Percentiles rank a stretch among this genome's conserved stretches.
These are phyloP conservation scores for Halcyon malimbica DNA, from an alignment of 2,113 vertebrate species.

Conservation along the genomic window DNA sequence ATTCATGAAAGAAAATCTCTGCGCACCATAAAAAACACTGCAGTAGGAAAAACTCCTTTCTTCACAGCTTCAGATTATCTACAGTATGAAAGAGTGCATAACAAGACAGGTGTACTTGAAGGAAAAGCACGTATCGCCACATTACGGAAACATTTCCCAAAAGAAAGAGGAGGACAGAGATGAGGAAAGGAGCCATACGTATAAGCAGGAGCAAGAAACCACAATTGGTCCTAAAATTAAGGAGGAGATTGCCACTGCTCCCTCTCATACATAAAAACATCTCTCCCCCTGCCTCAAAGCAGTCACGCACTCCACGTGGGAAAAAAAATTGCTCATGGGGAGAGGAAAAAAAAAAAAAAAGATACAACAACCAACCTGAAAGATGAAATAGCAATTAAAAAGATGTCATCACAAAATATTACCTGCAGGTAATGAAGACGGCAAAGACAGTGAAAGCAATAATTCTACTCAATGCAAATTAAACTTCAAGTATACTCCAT, in stretches of 20 bases:
- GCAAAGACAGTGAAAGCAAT: not conserved
- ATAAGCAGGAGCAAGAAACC: not conserved
- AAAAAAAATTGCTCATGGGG: not conserved
- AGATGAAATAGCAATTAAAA: conserved; percentile 58
- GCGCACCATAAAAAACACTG: not conserved
- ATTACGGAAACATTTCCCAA: not conserved
- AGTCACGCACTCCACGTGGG: not conserved
- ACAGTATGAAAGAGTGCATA: not conserved
- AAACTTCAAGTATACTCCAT: not conserved
- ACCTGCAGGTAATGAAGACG: conserved; percentile 29
- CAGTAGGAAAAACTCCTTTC: not conserved
- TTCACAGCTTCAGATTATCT: not conserved
- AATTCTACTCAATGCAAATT: conserved; percentile 43
- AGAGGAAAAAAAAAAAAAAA: not conserved
- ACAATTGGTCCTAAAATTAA: not conserved
- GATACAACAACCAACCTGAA: not conserved
- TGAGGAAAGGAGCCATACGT: not conserved
- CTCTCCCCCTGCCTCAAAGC: not conserved
- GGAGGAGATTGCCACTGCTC: not conserved
- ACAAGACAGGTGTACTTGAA: not conserved
- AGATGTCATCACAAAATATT: conserved; percentile 41
- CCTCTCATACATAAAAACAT: not conserved
- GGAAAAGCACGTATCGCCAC: not conserved
- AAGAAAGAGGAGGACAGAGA: not conserved
- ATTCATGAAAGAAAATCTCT: not conserved